Conservation (phyloP, 2,113 vertebrate species). For the Martes martes region DNA sequence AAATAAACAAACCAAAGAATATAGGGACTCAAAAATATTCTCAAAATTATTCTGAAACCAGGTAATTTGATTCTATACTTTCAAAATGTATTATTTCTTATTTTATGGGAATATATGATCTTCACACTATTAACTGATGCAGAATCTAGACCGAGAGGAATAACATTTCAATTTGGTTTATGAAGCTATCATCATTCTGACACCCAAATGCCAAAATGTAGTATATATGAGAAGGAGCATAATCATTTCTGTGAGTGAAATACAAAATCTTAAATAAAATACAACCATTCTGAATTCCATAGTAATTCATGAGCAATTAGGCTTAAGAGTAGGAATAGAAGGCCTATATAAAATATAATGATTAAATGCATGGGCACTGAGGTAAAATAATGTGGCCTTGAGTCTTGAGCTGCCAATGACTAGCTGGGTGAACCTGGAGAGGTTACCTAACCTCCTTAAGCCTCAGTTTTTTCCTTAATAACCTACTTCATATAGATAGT, state of each 20-base stretch:
- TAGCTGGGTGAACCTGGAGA: background rate
- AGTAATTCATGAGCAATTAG: slow-evolving; percentile 5
- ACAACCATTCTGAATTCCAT: background rate
- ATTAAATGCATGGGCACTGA: background rate
- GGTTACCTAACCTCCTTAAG: background rate
- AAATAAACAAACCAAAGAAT: background rate
- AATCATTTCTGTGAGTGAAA: background rate
- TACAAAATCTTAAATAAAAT: slow-evolving; percentile 33
- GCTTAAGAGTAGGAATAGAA: background rate
- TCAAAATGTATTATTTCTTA: background rate
- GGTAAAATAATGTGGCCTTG: background rate
- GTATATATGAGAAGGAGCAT: background rate
- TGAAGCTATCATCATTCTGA: slow-evolving; percentile 30
- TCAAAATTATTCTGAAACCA: slow-evolving; percentile 20
- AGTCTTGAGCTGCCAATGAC: background rate
- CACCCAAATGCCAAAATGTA: background rate
- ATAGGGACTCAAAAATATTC: background rate
- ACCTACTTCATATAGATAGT: background rate
- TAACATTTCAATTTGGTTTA: slow-evolving; percentile 50
- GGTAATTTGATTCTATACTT: background rate
- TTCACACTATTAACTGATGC: background rate
- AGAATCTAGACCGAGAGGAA: background rate
- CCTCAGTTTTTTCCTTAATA: background rate
- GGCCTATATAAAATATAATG: background rate
- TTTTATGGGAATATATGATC: background rate